Base-by-base conservation (phyloP, 1,140 invertebrate species). In the Centruroides vittatus region DNA sequence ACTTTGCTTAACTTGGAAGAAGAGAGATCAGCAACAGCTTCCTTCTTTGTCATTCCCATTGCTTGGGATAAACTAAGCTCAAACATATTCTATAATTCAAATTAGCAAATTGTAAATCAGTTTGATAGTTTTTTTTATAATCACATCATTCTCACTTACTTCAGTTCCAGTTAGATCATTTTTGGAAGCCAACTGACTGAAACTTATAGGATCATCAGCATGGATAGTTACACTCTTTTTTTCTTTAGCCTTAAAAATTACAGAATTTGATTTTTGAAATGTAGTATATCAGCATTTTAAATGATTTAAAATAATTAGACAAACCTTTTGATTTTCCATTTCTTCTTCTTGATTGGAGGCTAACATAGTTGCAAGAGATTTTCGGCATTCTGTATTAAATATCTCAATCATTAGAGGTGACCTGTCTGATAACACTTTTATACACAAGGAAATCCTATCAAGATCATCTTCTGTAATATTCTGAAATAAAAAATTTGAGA, bases 61-160 rank as follows among this genome's bases (percentile, higher is more conserved):
- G 96, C 96, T 71, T 93, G 92, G 60, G 83, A 91, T 55, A 99
- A 78, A 51, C 93, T 93, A 36, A 93, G 81, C 72, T 99, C 96
- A 76, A 99, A 99, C 58, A 98, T 86, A 71, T 99, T 80, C 72
- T 79, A 65, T 35, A 53, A 23, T 34, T 34, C 2, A 53, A 23
- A 23, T 36, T 34, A 23, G 7, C 1, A 34, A 53, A 53, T 53
- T 5, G 8, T 53, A 5, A 36, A 23, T 53, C 51, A 34, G 51
- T 53, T 23, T 23, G 23, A 23, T 23, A 23, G 23, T 23, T 23
- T 23, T 23, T n/a, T 23, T 23, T 23, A 23, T 23, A 23, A 23
- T 23, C 23, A 23, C 23, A 23, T 23, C 23, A 23, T 23, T 23
- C 23, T 23, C 23, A 23, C 23, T 23, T 36, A 78, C 68, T 67